Base-by-base conservation (phyloP, 2,888 invertebrate genomes). In the Drosophila meridiana region DNA sequence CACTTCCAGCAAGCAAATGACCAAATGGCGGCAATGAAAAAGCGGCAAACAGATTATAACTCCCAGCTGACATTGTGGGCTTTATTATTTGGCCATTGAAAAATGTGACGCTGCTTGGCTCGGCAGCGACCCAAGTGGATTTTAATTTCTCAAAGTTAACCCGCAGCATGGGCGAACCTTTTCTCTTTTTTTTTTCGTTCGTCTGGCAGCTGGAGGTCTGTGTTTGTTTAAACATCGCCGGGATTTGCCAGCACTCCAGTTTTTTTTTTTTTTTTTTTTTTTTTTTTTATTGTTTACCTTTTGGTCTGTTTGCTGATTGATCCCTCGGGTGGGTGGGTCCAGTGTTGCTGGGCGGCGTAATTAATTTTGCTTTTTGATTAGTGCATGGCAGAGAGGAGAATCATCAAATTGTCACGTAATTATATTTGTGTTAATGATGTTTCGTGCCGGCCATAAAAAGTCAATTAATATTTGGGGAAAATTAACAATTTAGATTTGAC, bases 11-110 rank as follows among this genome's bases (percentile, higher is more conserved):
- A 56, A 48, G 61, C 69, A 78, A 80, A 69, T 68, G 82, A 52
- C 69, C 73, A 80, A 83, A 78, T 88, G 87, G 77, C 74, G 80
- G 79, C 87, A 84, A 87, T 84, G 89, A 84, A 89, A 84, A 89
- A 80, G 83, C 84, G 78, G 82, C 87, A 87, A 88, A 90, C 87
- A 89, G 90, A 87, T 88, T 88, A 88, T 89, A 89, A 90, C 86
- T 89, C 87, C 87, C 87, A 77, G 78, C 84, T 83, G 91, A 83
- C 90, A 83, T 88, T 87, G 88, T 66, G 83, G 89, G 87, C 91
- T 91, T 86, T 91, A 92, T 92, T 91, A 91, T 91, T 91, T 90
- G 80, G 83, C 85, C 89, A 82, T 91, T 89, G 87, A 88, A 88
- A 90, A 90, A 89, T 90, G 87, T 64, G 77, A 59, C 69, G 76